Evolutionary conservation across 2,888 invertebrate species (phyloP).

Genomic region (Drosophila lutescens): DNA sequence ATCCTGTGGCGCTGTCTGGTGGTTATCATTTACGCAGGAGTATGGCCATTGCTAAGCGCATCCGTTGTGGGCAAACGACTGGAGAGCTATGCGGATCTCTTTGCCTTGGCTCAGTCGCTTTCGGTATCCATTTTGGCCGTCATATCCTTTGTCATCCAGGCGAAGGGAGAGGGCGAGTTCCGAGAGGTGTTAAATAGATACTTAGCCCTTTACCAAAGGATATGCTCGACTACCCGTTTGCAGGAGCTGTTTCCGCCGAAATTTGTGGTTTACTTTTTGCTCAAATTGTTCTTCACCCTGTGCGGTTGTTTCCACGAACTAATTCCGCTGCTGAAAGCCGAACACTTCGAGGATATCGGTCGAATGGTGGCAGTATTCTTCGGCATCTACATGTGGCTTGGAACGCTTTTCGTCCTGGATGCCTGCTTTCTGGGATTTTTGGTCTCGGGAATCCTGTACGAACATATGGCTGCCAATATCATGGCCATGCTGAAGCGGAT

Average conservation of each 20-base stretch:
- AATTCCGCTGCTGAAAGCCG: slow-evolving; percentile 43
- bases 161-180: slow-evolving; percentile 47
- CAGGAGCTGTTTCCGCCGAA: slow-evolving; percentile 51
- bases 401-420: slow-evolving; percentile 71
- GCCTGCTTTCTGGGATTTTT: slow-evolving; percentile 74
- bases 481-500: slow-evolving; percentile 57
- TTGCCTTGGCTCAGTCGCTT: slow-evolving; percentile 56
- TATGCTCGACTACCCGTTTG: slow-evolving; percentile 41
- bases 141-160: slow-evolving; percentile 62
- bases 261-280: slow-evolving; percentile 52
- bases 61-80: neutral
- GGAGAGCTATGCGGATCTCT: slow-evolving; percentile 53
- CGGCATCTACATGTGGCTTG: slow-evolving; percentile 73
- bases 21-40: slow-evolving; percentile 50
- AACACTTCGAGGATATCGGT: neutral
- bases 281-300: slow-evolving; percentile 63
- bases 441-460: slow-evolving; percentile 66
- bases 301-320: slow-evolving; percentile 68
- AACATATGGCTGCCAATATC: slow-evolving; percentile 64
- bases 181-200: slow-evolving; percentile 65
- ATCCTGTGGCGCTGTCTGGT: slow-evolving; percentile 57
- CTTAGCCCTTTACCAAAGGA: slow-evolving; percentile 53
- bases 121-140: slow-evolving; percentile 69
- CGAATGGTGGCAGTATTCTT: slow-evolving; percentile 19
- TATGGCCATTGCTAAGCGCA: slow-evolving; percentile 52